Conservation (phyloP, 2,113 vertebrate species). For the Podilymbus podiceps region DNA sequence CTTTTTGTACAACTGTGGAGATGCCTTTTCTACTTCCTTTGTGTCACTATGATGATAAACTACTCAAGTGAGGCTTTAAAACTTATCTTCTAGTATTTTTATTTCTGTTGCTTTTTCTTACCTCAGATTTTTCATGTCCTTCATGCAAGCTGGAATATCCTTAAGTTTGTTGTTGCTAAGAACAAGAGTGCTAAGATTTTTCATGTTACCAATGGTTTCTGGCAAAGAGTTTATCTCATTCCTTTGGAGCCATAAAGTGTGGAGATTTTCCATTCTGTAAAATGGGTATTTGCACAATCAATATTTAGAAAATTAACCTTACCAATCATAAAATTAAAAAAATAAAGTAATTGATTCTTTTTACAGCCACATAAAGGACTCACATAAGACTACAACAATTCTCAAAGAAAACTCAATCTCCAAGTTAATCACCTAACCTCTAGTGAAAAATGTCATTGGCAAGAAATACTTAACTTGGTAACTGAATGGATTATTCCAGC, state of each 20-base stretch:
- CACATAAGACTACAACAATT: not conserved
- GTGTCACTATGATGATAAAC: not conserved
- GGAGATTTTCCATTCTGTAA: slow-evolving; percentile 88
- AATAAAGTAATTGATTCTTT: not conserved
- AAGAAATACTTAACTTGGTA: not conserved
- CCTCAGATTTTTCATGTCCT: slow-evolving; percentile 86
- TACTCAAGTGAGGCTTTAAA: not conserved
- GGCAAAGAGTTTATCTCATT: slow-evolving; percentile 86
- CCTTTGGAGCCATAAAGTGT: slow-evolving; percentile 93
- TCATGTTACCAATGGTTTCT: slow-evolving; percentile 84
- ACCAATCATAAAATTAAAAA: not conserved
- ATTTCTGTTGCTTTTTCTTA: slow-evolving; percentile 35
- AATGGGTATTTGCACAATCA: not conserved
- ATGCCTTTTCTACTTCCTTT: not conserved
- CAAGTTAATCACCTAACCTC: not conserved
- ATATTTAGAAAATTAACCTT: not conserved
- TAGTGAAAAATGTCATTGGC: not conserved
- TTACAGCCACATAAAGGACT: not conserved
- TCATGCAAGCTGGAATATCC: slow-evolving; percentile 88
- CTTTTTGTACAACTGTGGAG: not conserved
- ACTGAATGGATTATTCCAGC: not conserved
- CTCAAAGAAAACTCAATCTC: not conserved
- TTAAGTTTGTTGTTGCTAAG: slow-evolving; percentile 87
- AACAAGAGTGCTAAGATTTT: slow-evolving; percentile 87
- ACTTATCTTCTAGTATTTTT: not conserved